Percentiles rank a stretch among this genome's conserved stretches.
Evolutionary conservation across 2,797 vertebrate species (phyloP).

Genomic region (Macropodus opercularis): DNA sequence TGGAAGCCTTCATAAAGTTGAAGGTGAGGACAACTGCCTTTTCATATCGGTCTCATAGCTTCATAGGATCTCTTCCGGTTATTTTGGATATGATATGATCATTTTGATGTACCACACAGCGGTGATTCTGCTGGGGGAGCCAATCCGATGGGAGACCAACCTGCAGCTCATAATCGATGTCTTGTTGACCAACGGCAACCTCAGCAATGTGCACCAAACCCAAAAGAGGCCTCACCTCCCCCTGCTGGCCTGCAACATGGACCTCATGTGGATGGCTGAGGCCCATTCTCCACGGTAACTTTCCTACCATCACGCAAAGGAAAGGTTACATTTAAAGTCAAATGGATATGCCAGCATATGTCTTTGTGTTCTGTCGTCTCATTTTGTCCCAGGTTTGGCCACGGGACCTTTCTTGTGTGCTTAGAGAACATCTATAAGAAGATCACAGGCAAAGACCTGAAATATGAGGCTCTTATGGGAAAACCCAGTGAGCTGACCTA

Average conservation of each 20-base stretch:
- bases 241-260: conserved; percentile 92
- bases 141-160: conserved; percentile 93
- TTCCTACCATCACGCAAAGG: neutral
- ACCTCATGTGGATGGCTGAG: conserved; percentile 95
- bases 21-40: conserved; percentile 78
- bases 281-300: conserved; percentile 88
- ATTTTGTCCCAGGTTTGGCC: conserved; percentile 84
- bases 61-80: neutral
- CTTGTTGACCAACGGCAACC: conserved; percentile 88
- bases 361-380: neutral
- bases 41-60: neutral
- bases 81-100: neutral
- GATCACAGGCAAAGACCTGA: conserved; percentile 90
- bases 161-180: conserved; percentile 91
- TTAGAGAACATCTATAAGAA: conserved; percentile 95
- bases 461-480: conserved; percentile 90
- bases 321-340: neutral
- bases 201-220: conserved; percentile 76
- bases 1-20: conserved; percentile 85
- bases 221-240: conserved; percentile 83
- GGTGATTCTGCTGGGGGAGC: conserved; percentile 91
- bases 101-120: conserved; percentile 65
- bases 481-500: conserved; percentile 94
- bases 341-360: neutral
- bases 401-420: conserved; percentile 92